A percentile compares a stretch with the other conserved stretches of the same genome.
Evolutionary conservation across 92 coral and sea anemone species (phyloP).

Genomic region (Palythoa heliodiscus): DNA sequence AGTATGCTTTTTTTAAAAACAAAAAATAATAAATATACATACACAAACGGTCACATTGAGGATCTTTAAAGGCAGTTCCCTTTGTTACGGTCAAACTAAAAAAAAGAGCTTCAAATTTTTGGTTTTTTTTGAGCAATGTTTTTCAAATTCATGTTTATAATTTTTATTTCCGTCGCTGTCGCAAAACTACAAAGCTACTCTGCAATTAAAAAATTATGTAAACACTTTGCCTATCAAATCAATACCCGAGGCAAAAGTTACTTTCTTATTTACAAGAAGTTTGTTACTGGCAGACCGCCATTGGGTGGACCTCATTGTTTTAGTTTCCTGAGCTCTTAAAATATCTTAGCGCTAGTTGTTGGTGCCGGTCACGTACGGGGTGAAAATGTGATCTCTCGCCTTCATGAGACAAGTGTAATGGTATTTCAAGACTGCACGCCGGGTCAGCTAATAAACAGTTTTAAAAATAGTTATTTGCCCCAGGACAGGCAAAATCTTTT

Average conservation of each 20-base stretch:
- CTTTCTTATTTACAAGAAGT: background rate
- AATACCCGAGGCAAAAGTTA: background rate
- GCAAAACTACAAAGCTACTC: background rate
- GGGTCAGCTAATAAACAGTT: background rate
- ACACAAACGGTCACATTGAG: too few species aligned
- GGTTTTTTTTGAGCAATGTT: too few species aligned
- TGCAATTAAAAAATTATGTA: background rate
- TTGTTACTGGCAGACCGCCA: background rate
- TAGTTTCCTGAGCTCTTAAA: background rate
- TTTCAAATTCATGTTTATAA: too few species aligned
- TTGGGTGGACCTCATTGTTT: background rate
- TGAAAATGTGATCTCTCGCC: background rate
- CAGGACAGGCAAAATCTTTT: background rate
- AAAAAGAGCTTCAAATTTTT: too few species aligned
- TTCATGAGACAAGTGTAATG: background rate
- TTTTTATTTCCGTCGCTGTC: background rate
- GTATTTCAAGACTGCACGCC: background rate
- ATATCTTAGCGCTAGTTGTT: background rate
- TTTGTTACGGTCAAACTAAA: too few species aligned
- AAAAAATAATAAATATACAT: too few species aligned
- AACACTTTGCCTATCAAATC: background rate
- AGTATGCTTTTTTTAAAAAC: too few species aligned
- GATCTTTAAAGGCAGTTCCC: too few species aligned
- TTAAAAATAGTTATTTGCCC: background rate
- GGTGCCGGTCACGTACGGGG: conserved; percentile 2